Evolutionary conservation across 2,113 vertebrate species (phyloP), one percentile per base, ranked within the genome.

Genomic region (Tursiops truncatus): DNA sequence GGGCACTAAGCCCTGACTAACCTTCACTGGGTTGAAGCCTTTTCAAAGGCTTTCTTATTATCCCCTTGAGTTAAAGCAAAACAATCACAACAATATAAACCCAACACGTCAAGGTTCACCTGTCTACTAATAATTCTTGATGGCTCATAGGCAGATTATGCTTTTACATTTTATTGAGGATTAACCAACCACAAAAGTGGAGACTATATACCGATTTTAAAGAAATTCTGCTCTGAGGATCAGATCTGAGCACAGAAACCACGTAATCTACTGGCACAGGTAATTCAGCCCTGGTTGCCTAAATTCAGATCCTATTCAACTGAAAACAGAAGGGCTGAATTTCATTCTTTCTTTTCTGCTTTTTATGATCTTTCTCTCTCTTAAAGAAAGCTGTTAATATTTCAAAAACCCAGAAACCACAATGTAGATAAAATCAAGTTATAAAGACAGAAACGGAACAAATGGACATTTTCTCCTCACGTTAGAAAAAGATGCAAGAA

Each of bases 401-500:
- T 76, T 74, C 41, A 60, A 94, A 74, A 87, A 74, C 26, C 92
- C 33, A 88, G 44, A 56, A 89, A 21, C 2, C 87, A 86, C n/a
- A 87, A 60, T 11, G 28, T 36, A 92, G 56, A 67, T 70, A 76
- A 96, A 82, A 92, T 44, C 21, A 70, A 91, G 53, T 56, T 44
- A 65, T 47, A 89, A 96, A 91, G 56, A 63, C 73, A 79, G 73
- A 93, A 79, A 63, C 73, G 73, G 73, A 93, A 79, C 60, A 67
- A 83, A 92, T 28, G 14, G 58, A 53, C 3, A 41, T 36, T 77
- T 71, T 21, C 41, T 44, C 44, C 44, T 71, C n/a, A 7, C 36
- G 58, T 71, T 73, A 80, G 89, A 67, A 80, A 88, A 71, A 62
- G 8, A 23, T n/a, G 28, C 56, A 87, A 82, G 80, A 67, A 79